These are phyloP conservation scores for Tetragnatha montana DNA, from an alignment of 2,888 invertebrate genomes.

Conservation along the genomic window DNA sequence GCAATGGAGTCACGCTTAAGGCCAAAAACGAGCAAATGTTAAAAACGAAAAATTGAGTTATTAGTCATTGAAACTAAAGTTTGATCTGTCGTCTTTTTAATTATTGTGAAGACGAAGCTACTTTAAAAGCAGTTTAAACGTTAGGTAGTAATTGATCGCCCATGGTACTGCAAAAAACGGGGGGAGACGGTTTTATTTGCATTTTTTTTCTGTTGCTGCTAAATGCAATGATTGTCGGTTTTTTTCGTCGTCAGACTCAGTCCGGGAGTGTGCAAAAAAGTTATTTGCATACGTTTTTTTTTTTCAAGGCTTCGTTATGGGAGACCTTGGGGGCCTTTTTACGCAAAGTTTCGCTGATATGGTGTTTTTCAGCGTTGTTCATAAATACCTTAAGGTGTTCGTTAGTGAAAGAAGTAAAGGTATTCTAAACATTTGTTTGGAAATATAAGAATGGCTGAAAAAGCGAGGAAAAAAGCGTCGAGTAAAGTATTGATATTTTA, in stretches of 20 bases:
- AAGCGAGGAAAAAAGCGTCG: background rate
- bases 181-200: background rate
- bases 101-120: background rate
- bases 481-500: background rate
- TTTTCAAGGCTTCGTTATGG: background rate
- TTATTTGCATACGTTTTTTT: background rate
- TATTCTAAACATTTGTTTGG: background rate
- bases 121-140: background rate
- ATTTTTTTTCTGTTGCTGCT: background rate
- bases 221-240: background rate
- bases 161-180: background rate
- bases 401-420: background rate
- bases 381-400: slow-evolving; percentile 10
- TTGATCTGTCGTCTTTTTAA: background rate
- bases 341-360: background rate
- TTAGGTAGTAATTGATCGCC: slow-evolving; percentile 5
- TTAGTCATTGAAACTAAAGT: background rate
- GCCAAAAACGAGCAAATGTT: background rate
- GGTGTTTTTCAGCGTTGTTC: background rate
- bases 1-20: background rate
- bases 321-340: slow-evolving; percentile 3
- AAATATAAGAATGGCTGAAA: background rate
- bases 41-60: slow-evolving; percentile 8
- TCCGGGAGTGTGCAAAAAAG: background rate
- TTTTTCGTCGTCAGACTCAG: background rate